Conservation (phyloP, 37 sponge, comb jelly and placozoan species). For the Cladorhizidae sp. region DNA sequence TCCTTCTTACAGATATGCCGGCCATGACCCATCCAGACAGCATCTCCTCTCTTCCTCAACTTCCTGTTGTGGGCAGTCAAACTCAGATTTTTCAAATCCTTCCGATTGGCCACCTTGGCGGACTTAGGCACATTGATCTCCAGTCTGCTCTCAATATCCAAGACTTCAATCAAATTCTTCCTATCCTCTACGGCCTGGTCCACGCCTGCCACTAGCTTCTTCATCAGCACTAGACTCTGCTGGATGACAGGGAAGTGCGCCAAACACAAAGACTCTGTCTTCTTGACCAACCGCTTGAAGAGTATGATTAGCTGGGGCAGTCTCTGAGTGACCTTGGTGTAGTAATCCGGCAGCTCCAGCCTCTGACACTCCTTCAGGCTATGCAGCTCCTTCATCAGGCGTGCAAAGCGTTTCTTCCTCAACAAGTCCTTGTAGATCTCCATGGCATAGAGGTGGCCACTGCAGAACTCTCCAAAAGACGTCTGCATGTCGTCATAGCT, state of each 20-base stretch:
- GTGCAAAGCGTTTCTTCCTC: constrained; percentile 65
- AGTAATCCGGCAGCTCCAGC: constrained; percentile 67
- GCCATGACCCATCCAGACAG: constrained; percentile 62
- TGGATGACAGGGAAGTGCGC: constrained; percentile 19
- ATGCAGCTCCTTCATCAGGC: constrained; percentile 50
- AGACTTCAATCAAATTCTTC: constrained; percentile 50
- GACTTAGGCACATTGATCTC: constrained; percentile 50
- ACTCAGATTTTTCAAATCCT: constrained; percentile 50
- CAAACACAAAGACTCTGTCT: constrained; percentile 55
- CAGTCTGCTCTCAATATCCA: constrained; percentile 56
- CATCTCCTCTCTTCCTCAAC: constrained; percentile 56
- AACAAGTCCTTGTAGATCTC: constrained; percentile 70
- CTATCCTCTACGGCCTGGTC: constrained; percentile 57
- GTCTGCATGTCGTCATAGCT: constrained; percentile 37
- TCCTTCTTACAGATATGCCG: constrained; percentile 47
- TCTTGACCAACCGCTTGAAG: constrained; percentile 58
- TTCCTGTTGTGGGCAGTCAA: constrained; percentile 55
- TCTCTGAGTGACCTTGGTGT: constrained; percentile 48
- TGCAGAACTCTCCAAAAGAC: constrained; percentile 54
- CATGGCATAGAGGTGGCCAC: constrained; percentile 55
- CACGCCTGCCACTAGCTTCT: constrained; percentile 33
- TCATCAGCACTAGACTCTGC: constrained; percentile 27
- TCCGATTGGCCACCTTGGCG: constrained; percentile 22
- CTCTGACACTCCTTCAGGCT: constrained; percentile 62
- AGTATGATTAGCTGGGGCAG: constrained; percentile 63